phyloP scores from a whole-genome alignment of 2,797 vertebrate genomes.

The Cossypha polioptera region DNA sequence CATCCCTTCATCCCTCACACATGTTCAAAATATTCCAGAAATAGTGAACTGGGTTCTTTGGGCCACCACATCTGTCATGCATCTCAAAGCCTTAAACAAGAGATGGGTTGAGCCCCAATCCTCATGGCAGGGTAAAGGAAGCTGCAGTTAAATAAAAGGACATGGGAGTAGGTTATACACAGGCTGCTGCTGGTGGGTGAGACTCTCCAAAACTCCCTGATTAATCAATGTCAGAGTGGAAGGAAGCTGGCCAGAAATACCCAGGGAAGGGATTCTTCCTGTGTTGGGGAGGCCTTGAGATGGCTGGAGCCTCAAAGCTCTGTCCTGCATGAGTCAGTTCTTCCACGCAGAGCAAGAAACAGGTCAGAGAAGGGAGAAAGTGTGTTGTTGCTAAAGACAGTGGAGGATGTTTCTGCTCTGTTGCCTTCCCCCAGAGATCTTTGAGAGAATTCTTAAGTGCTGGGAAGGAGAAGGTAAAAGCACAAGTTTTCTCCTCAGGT shows the following conservation, averaged over 20 bases:
- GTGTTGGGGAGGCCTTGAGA: neutral
- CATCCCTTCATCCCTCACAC: neutral
- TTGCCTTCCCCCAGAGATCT: neutral
- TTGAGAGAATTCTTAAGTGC: neutral
- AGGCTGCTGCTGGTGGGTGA: neutral
- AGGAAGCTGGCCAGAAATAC: neutral
- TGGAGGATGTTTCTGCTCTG: neutral
- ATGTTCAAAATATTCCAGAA: neutral
- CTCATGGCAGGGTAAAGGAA: neutral
- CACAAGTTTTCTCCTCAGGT: neutral
- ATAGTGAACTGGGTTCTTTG: neutral
- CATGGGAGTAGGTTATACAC: neutral
- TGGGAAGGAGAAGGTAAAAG: neutral
- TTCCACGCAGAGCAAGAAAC: neutral
- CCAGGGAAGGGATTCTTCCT: neutral
- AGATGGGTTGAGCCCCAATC: neutral
- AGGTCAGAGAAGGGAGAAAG: neutral
- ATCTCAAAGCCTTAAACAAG: neutral
- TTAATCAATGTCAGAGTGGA: neutral
- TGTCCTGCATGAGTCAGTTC: neutral
- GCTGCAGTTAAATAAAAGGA: neutral
- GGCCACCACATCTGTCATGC: rapidly evolving
- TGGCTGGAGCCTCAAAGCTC: neutral
- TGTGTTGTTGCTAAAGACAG: neutral
- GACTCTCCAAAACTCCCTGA: neutral